Evolutionary conservation across 2,797 vertebrate genomes (phyloP), one percentile per base, ranked within the genome.

Genomic region (Adrianichthys oophorus): DNA sequence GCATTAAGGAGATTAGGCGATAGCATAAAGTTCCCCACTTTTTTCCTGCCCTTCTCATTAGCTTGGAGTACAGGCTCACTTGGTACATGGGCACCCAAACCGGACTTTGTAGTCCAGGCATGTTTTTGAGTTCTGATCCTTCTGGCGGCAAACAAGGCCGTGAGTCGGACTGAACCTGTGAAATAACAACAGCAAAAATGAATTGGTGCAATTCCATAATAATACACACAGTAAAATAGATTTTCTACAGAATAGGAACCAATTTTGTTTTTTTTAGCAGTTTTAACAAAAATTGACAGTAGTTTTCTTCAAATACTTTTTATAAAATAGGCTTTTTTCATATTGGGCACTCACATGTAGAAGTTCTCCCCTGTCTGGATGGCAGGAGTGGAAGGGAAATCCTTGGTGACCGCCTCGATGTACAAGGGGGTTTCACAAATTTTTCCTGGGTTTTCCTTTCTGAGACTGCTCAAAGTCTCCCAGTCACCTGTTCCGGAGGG

Each of bases 71-170:
- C 6, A 5, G 15, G 12, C 3, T 71, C 10, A 52, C 4, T 43
- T 1, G 1, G 0, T 7, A 37, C 82, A 83, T 2, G 48, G 62
- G 24, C 76, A 83, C 49, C 67, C 65, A 44, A 83, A 84, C 16
- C 68, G 50, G 44, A 76, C 65, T 74, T 79, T 72, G 59, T 83
- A 83, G 68, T 84, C 64, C 0, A 0, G 13, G 41, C 77, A 86
- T 0, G 0, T 0, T 2, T 14, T 6, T 4, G 0, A 3, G 1
- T 0, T 24, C 65, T 80, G 82, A 41, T 75, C 57, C 1, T 0
- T 0, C 0, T 63, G 75, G 12, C 21, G 26, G 51, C 76, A 85
- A 68, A 59, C 41, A 23, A 83, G 69, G 43, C 72, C 77, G 0
- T 15, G 0, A 12, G 60, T 67, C 29, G 75, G 80, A 67, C 4